These are phyloP conservation scores for Carapus acus DNA, from an alignment of 2,797 vertebrate genomes.

Conservation along the genomic window DNA sequence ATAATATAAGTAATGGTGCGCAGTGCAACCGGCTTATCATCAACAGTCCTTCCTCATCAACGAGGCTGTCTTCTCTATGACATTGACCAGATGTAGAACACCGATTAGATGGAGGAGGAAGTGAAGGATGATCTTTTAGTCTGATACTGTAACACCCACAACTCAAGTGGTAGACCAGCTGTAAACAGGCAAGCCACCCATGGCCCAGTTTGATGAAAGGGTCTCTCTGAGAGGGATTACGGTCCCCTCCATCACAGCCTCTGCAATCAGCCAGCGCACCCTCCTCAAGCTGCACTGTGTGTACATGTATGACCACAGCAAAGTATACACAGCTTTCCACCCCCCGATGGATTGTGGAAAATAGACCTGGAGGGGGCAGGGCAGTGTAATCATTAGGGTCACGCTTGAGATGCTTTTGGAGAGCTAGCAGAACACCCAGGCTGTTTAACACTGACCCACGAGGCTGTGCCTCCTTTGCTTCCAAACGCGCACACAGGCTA, in stretches of 20 bases:
- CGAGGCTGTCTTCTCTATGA: conserved; percentile 21
- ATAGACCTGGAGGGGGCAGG: conserved; percentile 37
- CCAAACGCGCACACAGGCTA: conserved; percentile 34
- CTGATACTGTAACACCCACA: conserved; percentile 44
- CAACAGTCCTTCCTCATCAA: conserved; percentile 23
- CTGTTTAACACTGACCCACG: conserved; percentile 57
- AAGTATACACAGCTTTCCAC: conserved; percentile 45
- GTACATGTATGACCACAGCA: conserved; percentile 53
- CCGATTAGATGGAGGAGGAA: conserved; percentile 14
- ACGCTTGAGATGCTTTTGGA: conserved; percentile 58
- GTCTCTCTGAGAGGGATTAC: conserved; percentile 53
- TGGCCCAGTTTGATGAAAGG: conserved; percentile 64
- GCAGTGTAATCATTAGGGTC: conserved; percentile 58
- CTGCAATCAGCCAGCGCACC: conserved; percentile 47
- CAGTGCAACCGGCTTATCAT: conserved; percentile 10
- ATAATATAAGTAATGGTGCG: conserved; percentile 16
- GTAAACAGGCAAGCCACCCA: conserved; percentile 54
- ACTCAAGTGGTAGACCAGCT: conserved; percentile 37
- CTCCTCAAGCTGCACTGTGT: conserved; percentile 42
- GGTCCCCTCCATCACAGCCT: conserved; percentile 34
- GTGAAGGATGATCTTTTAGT: conserved; percentile 35
- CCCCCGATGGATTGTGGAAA: conserved; percentile 43
- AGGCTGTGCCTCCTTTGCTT: conserved; percentile 11
- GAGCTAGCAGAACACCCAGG: conserved; percentile 46
- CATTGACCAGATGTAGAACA: conserved; percentile 45